Conservation (phyloP, 2,797 vertebrate species). For the Halcyon badia region DNA sequence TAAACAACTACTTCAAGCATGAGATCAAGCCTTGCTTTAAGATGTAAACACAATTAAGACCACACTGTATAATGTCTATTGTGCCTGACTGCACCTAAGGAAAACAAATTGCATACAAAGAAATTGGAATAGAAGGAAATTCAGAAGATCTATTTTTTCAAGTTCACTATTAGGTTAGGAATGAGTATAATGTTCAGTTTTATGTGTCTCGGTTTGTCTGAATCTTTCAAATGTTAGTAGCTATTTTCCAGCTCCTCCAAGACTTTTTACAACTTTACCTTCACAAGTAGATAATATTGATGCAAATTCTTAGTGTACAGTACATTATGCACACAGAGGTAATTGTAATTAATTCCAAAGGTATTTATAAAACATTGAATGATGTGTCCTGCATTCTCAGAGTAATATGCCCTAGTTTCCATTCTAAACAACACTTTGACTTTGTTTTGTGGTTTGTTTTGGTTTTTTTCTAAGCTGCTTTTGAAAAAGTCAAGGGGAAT, state of each 20-base stretch:
- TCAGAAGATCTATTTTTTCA: not conserved
- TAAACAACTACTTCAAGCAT: not conserved
- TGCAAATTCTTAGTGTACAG: not conserved
- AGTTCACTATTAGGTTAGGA: not conserved
- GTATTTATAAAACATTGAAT: not conserved
- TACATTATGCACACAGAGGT: not conserved
- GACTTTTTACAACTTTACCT: not conserved
- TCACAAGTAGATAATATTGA: not conserved
- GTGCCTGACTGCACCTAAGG: not conserved
- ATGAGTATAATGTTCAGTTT: not conserved
- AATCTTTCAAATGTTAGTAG: not conserved
- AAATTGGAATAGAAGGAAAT: not conserved
- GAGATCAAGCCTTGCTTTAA: not conserved
- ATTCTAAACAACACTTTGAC: not conserved
- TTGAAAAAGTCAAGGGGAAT: not conserved
- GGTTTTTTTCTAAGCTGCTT: fast-evolving
- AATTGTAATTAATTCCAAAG: slow-evolving; percentile 16
- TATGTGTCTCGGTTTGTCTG: not conserved
- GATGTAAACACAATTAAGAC: not conserved
- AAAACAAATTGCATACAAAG: fast-evolving
- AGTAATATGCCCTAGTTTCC: not conserved
- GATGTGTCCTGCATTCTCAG: not conserved
- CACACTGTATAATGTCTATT: not conserved
- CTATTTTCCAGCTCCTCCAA: not conserved
- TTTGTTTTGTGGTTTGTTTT: not conserved